phyloP scores from a whole-genome alignment of 2,888 invertebrate species.

The Cremastinae sp. region DNA sequence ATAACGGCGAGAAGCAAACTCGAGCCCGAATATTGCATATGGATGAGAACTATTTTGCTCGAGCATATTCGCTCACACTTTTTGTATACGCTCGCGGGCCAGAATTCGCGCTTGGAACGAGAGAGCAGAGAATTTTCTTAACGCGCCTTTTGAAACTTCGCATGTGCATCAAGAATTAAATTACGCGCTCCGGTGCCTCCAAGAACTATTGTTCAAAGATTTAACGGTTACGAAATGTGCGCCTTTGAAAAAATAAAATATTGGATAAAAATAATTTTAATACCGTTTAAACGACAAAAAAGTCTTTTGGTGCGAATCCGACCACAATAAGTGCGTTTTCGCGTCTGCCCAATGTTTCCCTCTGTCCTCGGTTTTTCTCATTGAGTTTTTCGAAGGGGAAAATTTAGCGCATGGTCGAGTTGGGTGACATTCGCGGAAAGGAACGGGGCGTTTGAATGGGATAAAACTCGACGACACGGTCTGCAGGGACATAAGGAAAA shows the following conservation, averaged over 20 bases:
- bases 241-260: too few relatives aligned
- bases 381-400: conserved; percentile 45
- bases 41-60: conserved; percentile 28
- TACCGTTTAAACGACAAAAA: background rate
- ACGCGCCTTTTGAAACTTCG: too few relatives aligned
- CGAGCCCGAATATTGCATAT: conserved; percentile 37
- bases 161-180: too few relatives aligned
- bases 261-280: background rate
- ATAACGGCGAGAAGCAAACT: background rate
- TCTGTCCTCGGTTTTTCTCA: conserved; percentile 35
- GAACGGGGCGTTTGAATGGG: background rate
- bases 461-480: conserved; percentile 41
- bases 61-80: background rate
- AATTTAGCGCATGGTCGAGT: conserved; percentile 32
- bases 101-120: background rate
- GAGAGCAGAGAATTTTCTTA: background rate
- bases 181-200: too few relatives aligned
- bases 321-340: conserved; percentile 14
- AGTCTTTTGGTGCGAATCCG: conserved; percentile 7
- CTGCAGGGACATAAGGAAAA: conserved; percentile 44
- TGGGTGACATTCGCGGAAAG: conserved; percentile 15
- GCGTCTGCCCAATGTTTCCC: conserved; percentile 31
- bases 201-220: too few relatives aligned
- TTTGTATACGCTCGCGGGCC: background rate
- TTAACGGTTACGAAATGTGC: too few relatives aligned